Conservation (phyloP, 2,113 vertebrate genomes). For the Enhydra lutris region DNA sequence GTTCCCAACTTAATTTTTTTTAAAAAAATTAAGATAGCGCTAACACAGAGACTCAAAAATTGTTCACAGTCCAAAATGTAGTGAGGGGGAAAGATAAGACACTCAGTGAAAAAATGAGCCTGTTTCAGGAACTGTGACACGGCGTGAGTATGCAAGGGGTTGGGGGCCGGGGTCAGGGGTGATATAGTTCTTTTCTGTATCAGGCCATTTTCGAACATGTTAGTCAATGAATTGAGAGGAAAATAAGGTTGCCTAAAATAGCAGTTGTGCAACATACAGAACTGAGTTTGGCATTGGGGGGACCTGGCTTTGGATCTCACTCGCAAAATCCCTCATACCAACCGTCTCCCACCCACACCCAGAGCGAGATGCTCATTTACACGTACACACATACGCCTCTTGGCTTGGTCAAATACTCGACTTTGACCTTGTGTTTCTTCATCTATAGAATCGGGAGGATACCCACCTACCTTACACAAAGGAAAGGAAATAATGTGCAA, state of each 20-base stretch:
- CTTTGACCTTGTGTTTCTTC: neutral
- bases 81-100: neutral
- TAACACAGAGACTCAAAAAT: conserved; percentile 21
- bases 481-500: rapidly evolving
- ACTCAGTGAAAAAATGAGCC: neutral
- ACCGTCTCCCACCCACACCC: neutral
- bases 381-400: too few species aligned
- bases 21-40: conserved; percentile 55
- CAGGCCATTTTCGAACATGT: neutral
- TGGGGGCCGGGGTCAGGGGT: neutral
- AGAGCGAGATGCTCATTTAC: rapidly evolving
- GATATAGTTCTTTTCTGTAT: neutral
- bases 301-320: neutral
- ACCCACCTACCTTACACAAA: neutral
- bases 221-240: neutral
- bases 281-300: neutral
- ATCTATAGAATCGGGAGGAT: neutral
- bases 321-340: neutral
- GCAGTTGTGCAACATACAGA: neutral
- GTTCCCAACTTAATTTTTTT: conserved; percentile 49
- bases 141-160: neutral
- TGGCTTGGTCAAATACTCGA: neutral
- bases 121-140: neutral
- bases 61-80: neutral
- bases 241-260: neutral